phyloP scores from a whole-genome alignment of 2,113 vertebrate species.

The Equus przewalskii region DNA sequence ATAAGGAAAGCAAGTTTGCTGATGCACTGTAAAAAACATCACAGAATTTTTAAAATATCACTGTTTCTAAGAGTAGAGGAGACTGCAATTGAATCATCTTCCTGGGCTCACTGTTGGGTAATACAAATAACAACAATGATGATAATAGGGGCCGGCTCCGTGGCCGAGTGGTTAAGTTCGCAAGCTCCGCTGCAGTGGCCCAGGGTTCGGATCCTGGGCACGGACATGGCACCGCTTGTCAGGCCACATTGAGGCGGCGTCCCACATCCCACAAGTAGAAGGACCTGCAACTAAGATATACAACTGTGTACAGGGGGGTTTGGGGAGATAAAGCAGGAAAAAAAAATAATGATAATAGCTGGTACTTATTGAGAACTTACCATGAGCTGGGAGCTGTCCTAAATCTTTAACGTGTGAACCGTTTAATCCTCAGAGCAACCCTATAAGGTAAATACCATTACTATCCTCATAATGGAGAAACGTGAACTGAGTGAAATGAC shows the following conservation, averaged over 20 bases:
- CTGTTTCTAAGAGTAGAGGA: background rate
- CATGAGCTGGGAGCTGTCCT: background rate
- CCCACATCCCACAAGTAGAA: too few relatives aligned
- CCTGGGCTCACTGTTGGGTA: background rate
- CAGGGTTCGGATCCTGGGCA: too few relatives aligned
- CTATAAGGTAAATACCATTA: background rate
- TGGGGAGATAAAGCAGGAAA: too few relatives aligned
- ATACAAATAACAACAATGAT: background rate
- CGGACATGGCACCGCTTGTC: too few relatives aligned
- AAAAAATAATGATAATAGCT: too few relatives aligned
- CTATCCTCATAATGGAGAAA: background rate
- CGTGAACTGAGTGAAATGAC: background rate
- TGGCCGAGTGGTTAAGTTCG: too few relatives aligned
- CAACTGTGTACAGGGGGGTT: too few relatives aligned
- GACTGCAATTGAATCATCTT: background rate
- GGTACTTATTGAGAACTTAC: background rate
- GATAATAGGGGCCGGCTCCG: too few relatives aligned
- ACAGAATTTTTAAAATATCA: background rate
- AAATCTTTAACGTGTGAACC: background rate
- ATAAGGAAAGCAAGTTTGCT: background rate
- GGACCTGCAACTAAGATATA: too few relatives aligned
- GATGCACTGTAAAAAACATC: background rate
- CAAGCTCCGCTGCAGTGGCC: too few relatives aligned
- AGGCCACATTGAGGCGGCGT: too few relatives aligned
- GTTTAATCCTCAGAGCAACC: background rate